phyloP scores from a whole-genome alignment of 1,140 invertebrate genomes.

The Chironomus striatipennis region DNA sequence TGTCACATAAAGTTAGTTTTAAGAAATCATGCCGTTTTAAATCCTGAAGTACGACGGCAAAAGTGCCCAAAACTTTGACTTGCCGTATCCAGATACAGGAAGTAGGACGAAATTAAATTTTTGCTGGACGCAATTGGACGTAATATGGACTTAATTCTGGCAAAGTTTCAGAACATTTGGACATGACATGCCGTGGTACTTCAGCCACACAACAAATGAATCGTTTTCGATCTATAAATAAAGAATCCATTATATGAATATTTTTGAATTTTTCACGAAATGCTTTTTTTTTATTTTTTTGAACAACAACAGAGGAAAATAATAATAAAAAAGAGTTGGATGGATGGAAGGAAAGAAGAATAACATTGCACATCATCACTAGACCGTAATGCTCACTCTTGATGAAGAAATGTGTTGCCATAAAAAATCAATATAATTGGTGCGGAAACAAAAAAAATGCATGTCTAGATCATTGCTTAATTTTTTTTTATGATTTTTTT shows the following conservation, averaged over 20 bases:
- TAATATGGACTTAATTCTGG: no score
- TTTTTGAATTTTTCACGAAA: background rate
- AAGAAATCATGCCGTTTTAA: no score
- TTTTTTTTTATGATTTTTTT: background rate
- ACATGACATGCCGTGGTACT: no score
- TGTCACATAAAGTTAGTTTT: no score
- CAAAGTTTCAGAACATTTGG: no score
- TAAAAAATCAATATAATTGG: constrained; percentile 4
- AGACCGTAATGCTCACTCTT: background rate
- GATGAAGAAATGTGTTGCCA: background rate
- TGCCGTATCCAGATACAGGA: no score
- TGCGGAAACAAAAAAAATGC: background rate
- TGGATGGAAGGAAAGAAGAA: no score
- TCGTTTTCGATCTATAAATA: background rate
- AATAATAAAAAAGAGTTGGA: background rate
- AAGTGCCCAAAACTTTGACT: no score
- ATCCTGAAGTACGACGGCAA: no score
- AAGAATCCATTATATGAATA: background rate
- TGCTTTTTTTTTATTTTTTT: background rate
- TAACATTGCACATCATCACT: background rate
- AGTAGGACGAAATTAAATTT: no score
- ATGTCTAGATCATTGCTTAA: background rate
- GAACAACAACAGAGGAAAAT: background rate
- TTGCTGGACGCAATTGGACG: no score
- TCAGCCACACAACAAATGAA: background rate